These are phyloP conservation scores for Acanthis flammea DNA, from an alignment of 2,797 vertebrate species.

Conservation along the genomic window DNA sequence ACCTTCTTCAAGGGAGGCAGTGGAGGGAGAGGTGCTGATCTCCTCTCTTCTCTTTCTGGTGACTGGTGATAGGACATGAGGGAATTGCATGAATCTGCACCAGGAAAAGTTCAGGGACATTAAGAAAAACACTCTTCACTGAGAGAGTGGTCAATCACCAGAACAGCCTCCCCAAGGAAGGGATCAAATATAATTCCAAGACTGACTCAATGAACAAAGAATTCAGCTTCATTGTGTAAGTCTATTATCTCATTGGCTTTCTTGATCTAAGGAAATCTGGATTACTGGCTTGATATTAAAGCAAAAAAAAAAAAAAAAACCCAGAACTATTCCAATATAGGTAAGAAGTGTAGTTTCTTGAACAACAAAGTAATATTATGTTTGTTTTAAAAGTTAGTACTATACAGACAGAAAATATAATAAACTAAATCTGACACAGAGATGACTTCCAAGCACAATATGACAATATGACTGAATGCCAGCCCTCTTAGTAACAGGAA, in stretches of 20 bases:
- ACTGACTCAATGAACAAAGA: not conserved
- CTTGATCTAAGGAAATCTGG: not conserved
- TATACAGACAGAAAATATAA: not conserved
- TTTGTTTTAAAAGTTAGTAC: not conserved
- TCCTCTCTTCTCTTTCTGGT: not conserved
- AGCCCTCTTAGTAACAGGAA: not conserved
- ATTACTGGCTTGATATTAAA: not conserved
- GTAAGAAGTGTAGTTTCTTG: not conserved
- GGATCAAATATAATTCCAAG: not conserved
- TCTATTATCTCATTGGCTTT: not conserved
- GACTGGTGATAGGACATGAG: not conserved
- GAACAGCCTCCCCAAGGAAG: not conserved
- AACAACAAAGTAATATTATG: not conserved
- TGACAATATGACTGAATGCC: not conserved
- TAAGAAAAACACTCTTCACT: not conserved
- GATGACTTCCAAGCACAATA: not conserved
- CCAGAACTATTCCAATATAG: not conserved
- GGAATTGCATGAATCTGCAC: not conserved
- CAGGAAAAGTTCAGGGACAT: not conserved
- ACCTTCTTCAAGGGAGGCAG: not conserved
- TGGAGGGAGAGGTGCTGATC: not conserved
- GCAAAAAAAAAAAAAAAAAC: not conserved
- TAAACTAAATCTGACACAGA: not conserved
- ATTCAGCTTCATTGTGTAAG: not conserved
- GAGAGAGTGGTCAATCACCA: accelerated